These are phyloP conservation scores for Nematopogon swammerdamellus DNA, from an alignment of 2,888 invertebrate genomes.

Conservation along the genomic window DNA sequence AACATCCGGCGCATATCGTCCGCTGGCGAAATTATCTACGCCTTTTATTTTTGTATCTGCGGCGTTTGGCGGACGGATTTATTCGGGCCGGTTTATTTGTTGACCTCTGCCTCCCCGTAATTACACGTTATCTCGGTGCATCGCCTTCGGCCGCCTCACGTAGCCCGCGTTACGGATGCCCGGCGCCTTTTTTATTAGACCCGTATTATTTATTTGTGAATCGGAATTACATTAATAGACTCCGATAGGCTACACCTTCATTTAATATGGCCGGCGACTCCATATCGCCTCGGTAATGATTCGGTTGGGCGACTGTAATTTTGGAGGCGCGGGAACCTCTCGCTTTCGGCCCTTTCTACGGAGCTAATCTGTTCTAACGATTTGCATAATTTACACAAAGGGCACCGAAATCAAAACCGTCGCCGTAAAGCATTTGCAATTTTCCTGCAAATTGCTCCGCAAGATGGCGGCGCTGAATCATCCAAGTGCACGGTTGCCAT, in stretches of 20 bases:
- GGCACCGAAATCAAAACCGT: slow-evolving; percentile 22
- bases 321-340: slow-evolving; percentile 12
- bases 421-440: slow-evolving; percentile 20
- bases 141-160: slow-evolving; percentile 26
- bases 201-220: slow-evolving; percentile 52
- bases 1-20: not conserved
- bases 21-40: not conserved
- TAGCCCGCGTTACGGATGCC: slow-evolving; percentile 27
- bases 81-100: slow-evolving; percentile 38
- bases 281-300: slow-evolving; percentile 24
- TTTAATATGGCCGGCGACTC: slow-evolving; percentile 53
- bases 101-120: slow-evolving; percentile 48
- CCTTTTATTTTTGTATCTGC: slow-evolving; percentile 37
- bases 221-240: slow-evolving; percentile 50
- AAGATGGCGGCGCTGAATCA: slow-evolving; percentile 17
- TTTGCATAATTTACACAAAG: slow-evolving; percentile 9
- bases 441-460: slow-evolving; percentile 27
- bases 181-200: slow-evolving; percentile 33
- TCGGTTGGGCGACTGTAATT: slow-evolving; percentile 26
- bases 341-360: slow-evolving; percentile 17
- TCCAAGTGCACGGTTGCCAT: slow-evolving; percentile 34
- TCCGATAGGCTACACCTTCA: slow-evolving; percentile 40
- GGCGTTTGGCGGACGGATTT: slow-evolving; percentile 27
- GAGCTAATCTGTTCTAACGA: slow-evolving; percentile 33
- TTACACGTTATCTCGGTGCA: slow-evolving; percentile 33